Base-by-base conservation (phyloP, 2,888 invertebrate species). In the Callimorpha dominula region DNA sequence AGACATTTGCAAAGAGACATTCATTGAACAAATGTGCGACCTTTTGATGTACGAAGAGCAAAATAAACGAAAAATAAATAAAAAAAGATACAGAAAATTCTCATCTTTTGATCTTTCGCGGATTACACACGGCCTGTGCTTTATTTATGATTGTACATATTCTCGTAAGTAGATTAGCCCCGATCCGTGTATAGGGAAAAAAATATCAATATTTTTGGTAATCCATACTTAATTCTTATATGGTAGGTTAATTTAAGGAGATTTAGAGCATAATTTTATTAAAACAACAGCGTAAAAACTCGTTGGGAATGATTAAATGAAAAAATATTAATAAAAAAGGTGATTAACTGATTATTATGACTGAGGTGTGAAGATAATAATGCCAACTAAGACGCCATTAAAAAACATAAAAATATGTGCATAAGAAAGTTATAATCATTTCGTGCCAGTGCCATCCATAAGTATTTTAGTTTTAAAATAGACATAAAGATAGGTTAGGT, bases 71-170 rank as follows among this genome's bases (percentile, higher is more conserved):
- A 81, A 79, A 73, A 75, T 68, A 81, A 69, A 77, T 85, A 80
- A 76, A 83, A 86, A 81, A 79, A 80, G 67, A 69, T 77, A 74
- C 67, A 70, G 65, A 73, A 81, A 70, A 81, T 79, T 76, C 74
- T 70, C 73, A n/a, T 46, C 60, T 81, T 87, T 87, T 87, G 84
- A 87, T 87, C 86, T 80, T 76, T 74, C 62, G 15, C 60, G 73
- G 80, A 81, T 82, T 82, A 82, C 83, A 81, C 78, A 76, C 75
- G 70, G 60, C 63, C 67, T 65, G 70, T 70, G 71, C 69, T 76
- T 78, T 75, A 71, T 75, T 76, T 77, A 74, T 50, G 60, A 60
- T 65, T 72, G 70, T 72, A 77, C 31, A 31, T 31, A 76, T 80
- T 75, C 73, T 70, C 76, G 68, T 79, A 66, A 65, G 67, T 60